Base-by-base conservation (phyloP, 2,888 invertebrate genomes). In the Buathra laborator region DNA sequence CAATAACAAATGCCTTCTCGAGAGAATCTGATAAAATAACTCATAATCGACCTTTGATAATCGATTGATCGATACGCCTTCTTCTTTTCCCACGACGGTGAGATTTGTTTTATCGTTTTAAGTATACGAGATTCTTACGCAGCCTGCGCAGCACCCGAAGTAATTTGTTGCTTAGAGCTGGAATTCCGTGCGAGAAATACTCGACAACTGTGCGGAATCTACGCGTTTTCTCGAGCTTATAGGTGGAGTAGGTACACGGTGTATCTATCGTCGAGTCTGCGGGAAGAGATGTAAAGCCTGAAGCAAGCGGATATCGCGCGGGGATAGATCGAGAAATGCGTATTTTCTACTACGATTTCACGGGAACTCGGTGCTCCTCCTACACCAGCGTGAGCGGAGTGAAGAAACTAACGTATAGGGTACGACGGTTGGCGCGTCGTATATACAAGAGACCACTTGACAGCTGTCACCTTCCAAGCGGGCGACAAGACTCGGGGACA, bases 401-500 rank as follows among this genome's bases (percentile, higher is more conserved):
- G 19, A 79, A 62, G 64, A 46, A 82, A 56, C 43, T 19, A 64
- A 56, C 48, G 62, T 24, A 29, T 29, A 62, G 44, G 44, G 68
- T 51, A 64, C 64, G 64, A 64, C 64, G 64, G 68, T 56, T 83
- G 88, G 86, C 76, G 86, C 87, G 86, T 85, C 85, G 81, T 70
- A 81, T 76, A 77, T 75, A 85, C 77, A 29, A 75, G 62, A 81
- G 32, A 88, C 86, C 51, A 89, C 92, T 92, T 92, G 93, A 93
- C 93, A 92, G 93, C 93, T 93, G 93, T 93, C 93, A 93, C 93
- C 91, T 90, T 89, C 89, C 88, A 88, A 87, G 88, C 89, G 90
- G 89, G 90, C 90, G 92, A 93, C 92, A 92, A 89, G 92, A 91
- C 89, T 88, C 90, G 88, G 89, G 89, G 91, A 91, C 89, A 86